Evolutionary conservation across 1,140 invertebrate species (phyloP).

Genomic region (Vanessa tameamea): DNA sequence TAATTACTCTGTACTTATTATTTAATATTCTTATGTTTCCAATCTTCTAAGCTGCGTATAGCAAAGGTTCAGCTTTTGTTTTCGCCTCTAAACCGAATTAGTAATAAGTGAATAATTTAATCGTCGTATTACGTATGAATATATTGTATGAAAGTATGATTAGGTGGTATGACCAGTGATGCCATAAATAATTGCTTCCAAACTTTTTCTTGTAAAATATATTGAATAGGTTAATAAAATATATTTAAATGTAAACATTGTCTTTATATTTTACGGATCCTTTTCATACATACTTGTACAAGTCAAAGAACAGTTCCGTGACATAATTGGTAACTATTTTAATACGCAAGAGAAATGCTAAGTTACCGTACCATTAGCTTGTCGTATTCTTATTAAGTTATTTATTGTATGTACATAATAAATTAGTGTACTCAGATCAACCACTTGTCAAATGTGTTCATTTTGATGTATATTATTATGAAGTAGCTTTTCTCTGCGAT

Average conservation of each 20-base stretch:
- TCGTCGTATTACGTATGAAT: neutral
- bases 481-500: no score
- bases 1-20: conserved; percentile 4
- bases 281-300: neutral
- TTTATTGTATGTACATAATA: no score
- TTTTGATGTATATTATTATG: no score
- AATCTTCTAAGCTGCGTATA: no score
- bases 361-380: no score
- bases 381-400: no score
- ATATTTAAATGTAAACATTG: neutral
- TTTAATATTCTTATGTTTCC: conserved; percentile 1
- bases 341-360: no score
- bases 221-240: neutral
- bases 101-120: neutral
- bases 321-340: no score
- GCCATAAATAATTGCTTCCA: conserved; percentile 21
- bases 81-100: neutral
- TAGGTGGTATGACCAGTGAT: conserved; percentile 25
- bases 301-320: neutral
- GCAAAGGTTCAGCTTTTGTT: neutral
- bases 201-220: conserved; percentile 8
- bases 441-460: no score
- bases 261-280: neutral
- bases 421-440: no score
- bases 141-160: conserved; percentile 1